These are phyloP conservation scores for Torymus aiolomorphi DNA, from an alignment of 2,888 invertebrate genomes.

Conservation along the genomic window DNA sequence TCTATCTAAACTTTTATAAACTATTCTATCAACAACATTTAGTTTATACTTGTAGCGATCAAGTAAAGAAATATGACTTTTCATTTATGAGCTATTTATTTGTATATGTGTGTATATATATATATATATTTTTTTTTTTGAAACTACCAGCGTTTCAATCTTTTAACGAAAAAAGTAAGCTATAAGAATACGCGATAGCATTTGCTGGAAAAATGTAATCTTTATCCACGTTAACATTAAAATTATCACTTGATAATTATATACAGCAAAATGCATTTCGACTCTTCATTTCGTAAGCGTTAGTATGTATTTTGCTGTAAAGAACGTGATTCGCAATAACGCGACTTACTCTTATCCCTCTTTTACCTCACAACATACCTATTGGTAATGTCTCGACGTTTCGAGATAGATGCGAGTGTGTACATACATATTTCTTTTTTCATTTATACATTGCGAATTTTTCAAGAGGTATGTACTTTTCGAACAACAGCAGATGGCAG, in stretches of 20 bases:
- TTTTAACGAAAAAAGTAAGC: neutral
- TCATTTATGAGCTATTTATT: neutral
- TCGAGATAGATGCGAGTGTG: no score
- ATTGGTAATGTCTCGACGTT: no score
- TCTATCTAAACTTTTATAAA: neutral
- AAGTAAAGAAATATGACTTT: neutral
- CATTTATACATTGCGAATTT: conserved; percentile 16
- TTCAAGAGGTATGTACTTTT: conserved; percentile 28
- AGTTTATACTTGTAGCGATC: neutral
- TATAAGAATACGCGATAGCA: neutral
- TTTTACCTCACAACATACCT: no score
- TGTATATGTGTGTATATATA: no score
- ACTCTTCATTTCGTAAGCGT: no score
- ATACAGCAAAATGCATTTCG: no score
- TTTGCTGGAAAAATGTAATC: conserved; percentile 1
- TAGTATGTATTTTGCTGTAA: no score
- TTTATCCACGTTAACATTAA: no score
- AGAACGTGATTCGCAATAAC: no score
- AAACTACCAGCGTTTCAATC: conserved; percentile 18
- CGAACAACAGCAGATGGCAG: conserved; percentile 34
- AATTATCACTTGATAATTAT: no score
- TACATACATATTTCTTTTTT: neutral
- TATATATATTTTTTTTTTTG: neutral
- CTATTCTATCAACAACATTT: conserved; percentile 25
- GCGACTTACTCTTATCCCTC: no score